These are phyloP conservation scores for Pollenia labialis DNA, from an alignment of 2,888 invertebrate species.

Conservation along the genomic window DNA sequence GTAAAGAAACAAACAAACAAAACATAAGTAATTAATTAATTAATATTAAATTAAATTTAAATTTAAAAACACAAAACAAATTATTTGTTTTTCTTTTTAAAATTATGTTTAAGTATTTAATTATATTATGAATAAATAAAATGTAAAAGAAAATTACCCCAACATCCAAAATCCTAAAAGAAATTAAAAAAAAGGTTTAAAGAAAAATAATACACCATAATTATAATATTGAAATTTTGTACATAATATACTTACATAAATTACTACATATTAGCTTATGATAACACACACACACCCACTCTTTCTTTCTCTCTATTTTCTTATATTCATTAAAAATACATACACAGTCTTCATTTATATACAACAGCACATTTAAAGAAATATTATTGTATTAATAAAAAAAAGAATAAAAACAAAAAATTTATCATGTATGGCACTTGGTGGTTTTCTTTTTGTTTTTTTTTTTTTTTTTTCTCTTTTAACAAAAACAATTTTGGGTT, in stretches of 20 bases:
- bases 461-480: conserved; percentile 19
- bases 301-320: conserved; percentile 57
- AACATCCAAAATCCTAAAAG: conserved; percentile 58
- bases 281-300: conserved; percentile 31
- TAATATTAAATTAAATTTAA: conserved; percentile 41
- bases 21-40: conserved; percentile 53
- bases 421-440: conserved; percentile 31
- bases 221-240: conserved; percentile 60
- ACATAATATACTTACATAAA: conserved; percentile 58
- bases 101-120: conserved; percentile 69
- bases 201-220: conserved; percentile 37
- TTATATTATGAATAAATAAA: conserved; percentile 40
- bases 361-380: conserved; percentile 67
- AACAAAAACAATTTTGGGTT: not conserved
- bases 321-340: conserved; percentile 59
- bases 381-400: conserved; percentile 69
- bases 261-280: conserved; percentile 33
- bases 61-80: conserved; percentile 38
- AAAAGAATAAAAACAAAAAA: conserved; percentile 46
- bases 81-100: conserved; percentile 63
- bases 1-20: conserved; percentile 26
- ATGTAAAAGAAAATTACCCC: conserved; percentile 21
- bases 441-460: not conserved
- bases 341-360: conserved; percentile 69
- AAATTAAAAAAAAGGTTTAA: conserved; percentile 39